Evolutionary conservation across 2,888 invertebrate species (phyloP), one percentile per base, ranked within the genome.

Genomic region (Andrena minutula): DNA sequence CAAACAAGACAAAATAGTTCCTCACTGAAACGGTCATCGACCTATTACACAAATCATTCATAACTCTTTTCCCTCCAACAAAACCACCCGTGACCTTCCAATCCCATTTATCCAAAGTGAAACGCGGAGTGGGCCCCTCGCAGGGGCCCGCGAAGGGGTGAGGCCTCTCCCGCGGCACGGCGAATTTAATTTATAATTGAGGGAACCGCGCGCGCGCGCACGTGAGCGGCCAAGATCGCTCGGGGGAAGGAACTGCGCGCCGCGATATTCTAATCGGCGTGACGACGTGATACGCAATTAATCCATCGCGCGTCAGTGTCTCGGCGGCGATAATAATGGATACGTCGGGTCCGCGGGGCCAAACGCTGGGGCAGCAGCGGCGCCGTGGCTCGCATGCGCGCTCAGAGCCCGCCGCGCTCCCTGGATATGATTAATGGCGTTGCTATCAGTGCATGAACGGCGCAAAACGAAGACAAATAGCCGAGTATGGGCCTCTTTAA

Each of bases 261-360:
- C 82, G 77, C 85, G 88, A 89, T 88, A 88, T 88, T 88, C 86
- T 86, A 85, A 85, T 85, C 78, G 84, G 81, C 88, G 84, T 83
- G 88, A 88, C 89, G 88, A 88, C 88, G 85, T 89, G 90, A 91
- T 91, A 86, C 88, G 89, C 91, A 91, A 91, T 91, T 92, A 91
- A 92, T 92, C 90, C 89, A 89, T 91, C 90, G 87, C 75, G 81
- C 78, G 89, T 87, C 86, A 86, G 84, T 87, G 73, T 78, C 85
- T 47, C 85, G 69, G 61, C 53, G 73, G 66, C 51, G 23, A 12
- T 51, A 32, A 65, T 66, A 74, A 83, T 82, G 86, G 87, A 86
- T 74, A 75, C 79, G 35, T 86, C 86, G 88, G 75, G 82, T 85
- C 78, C 79, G 68, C 77, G 73, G 72, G 51, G 74, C 49, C 68